Conservation (phyloP, 2,888 invertebrate species). For the Microctonus aethiopoides region DNA sequence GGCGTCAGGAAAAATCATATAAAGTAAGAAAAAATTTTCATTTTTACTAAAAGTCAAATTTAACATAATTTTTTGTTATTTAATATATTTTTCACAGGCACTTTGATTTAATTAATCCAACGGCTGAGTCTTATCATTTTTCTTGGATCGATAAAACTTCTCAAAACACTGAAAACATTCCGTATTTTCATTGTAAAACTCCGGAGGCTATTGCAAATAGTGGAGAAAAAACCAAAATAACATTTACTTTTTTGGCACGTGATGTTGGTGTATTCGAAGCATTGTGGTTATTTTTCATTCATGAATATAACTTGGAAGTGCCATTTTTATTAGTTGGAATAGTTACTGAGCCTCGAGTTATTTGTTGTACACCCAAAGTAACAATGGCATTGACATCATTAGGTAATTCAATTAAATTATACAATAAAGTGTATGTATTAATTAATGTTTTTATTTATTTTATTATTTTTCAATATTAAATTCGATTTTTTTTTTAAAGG, state of each 20-base stretch:
- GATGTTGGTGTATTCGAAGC: slow-evolving; percentile 75
- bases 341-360: slow-evolving; percentile 74
- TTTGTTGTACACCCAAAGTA: slow-evolving; percentile 72
- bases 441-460: not conserved
- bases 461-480: no score
- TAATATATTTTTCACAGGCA: slow-evolving; percentile 63
- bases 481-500: slow-evolving; percentile 40
- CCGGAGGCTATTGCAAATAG: slow-evolving; percentile 72
- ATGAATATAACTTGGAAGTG: slow-evolving; percentile 70
- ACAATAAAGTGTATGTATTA: no score
- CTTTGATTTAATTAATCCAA: slow-evolving; percentile 77
- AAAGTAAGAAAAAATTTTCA: slow-evolving; percentile 61
- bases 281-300: slow-evolving; percentile 75
- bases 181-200: slow-evolving; percentile 71
- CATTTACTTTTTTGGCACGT: slow-evolving; percentile 75
- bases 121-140: slow-evolving; percentile 72
- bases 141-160: slow-evolving; percentile 70
- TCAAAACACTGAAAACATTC: slow-evolving; percentile 63
- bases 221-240: slow-evolving; percentile 72
- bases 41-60: slow-evolving; percentile 6
- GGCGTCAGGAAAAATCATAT: slow-evolving; percentile 72
- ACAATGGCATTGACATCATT: slow-evolving; percentile 74
- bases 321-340: slow-evolving; percentile 74
- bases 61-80: not conserved
- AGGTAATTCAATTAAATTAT: slow-evolving; percentile 59